phyloP scores from a whole-genome alignment of 2,797 vertebrate genomes.

The Nannoperca obscura region DNA sequence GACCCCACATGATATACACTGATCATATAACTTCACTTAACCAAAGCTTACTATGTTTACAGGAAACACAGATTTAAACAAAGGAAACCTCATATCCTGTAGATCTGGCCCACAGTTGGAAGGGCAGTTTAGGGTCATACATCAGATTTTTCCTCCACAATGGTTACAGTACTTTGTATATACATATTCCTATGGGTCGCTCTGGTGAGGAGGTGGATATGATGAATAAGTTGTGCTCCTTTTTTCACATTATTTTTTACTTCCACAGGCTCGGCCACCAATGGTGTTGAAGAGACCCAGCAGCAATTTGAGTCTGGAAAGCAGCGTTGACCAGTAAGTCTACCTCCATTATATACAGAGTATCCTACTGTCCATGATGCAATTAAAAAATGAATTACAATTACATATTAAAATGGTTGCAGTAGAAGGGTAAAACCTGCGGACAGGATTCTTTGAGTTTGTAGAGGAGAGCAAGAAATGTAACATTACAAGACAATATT shows the following conservation, averaged over 20 bases:
- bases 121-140: too few relatives aligned
- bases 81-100: too few relatives aligned
- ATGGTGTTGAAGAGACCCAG: conserved; percentile 90
- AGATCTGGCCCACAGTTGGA: too few relatives aligned
- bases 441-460: not conserved
- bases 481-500: not conserved
- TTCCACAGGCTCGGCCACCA: conserved; percentile 85
- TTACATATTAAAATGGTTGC: not conserved
- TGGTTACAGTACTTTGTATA: too few relatives aligned
- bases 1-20: too few relatives aligned
- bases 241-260: not conserved
- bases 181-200: too few relatives aligned
- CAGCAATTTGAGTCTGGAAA: conserved; percentile 90
- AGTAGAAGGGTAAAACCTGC: not conserved
- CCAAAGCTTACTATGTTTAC: too few relatives aligned
- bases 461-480: not conserved
- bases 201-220: not conserved
- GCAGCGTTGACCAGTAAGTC: conserved; percentile 91
- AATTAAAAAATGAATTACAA: not conserved
- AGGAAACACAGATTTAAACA: too few relatives aligned
- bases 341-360: conserved; percentile 1
- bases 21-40: too few relatives aligned
- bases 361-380: not conserved
- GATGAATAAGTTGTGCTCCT: not conserved
- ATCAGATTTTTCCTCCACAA: too few relatives aligned